Evolutionary conservation across 1,140 invertebrate species (phyloP), one percentile per base, ranked within the genome.

Genomic region (Mercenaria mercenaria): DNA sequence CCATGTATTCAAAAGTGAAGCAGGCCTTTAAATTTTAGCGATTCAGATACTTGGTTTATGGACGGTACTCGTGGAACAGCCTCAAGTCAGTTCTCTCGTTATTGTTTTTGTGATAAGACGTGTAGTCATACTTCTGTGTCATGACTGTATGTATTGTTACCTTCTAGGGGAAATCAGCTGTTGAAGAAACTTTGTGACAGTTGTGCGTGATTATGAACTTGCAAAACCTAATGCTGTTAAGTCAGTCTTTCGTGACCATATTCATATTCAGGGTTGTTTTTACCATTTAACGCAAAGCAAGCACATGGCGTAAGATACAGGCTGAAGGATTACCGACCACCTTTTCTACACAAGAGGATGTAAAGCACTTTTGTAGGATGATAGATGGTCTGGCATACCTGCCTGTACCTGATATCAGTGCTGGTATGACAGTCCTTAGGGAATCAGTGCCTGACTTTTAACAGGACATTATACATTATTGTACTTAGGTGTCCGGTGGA

Each of bases 301-400:
- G 37, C 20, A 90, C 80, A 4, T 91, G 91, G 90, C 26, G 91
- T 29, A 86, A 86, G 23, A 82, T 92, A 3, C 90, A 92, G 39
- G 59, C 67, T 50, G 47, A 90, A 26, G 91, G 91, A 41, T 87
- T 90, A n/a, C 37, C 47, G 26, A n/a, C 34, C 23, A 20, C 8
- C 23, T 91, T 91, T 52, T 69, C 41, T 39, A 26, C 84, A 29
- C 43, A 91, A 37, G 82, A 88, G 1, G 85, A 90, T 2, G 11
- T 85, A 29, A 80, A 34, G 32, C 82, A 89, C 34, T 91, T 90
- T 80, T 89, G 72, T 74, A 82, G 91, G 20, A 90, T 90, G 88
- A 29, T 92, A n/a, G 77, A 91, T 50, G 82, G 80, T 20, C 76
- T 92, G 41, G 91, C 91, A 43, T 92, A 90, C 43, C 84, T 92